Percentiles rank a stretch among this genome's conserved stretches.
Conservation (phyloP, 2,113 vertebrate species). For the Nymphicus hollandicus region DNA sequence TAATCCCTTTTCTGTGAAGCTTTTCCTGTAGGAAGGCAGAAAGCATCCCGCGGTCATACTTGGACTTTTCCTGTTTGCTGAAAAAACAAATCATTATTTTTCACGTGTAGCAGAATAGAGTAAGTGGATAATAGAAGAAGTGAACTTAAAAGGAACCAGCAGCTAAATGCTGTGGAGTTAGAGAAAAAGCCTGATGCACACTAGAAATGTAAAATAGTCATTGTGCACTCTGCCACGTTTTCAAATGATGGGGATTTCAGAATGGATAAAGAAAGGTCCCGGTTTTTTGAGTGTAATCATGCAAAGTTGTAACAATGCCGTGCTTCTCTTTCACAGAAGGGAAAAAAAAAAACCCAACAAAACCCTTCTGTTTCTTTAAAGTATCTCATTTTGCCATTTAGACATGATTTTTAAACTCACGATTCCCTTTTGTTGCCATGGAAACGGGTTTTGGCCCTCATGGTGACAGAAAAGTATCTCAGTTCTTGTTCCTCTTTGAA, state of each 20-base stretch:
- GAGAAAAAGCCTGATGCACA: background rate
- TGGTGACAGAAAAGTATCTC: constrained; percentile 71
- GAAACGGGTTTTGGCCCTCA: constrained; percentile 75
- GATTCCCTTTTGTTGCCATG: constrained; percentile 70
- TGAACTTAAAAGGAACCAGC: background rate
- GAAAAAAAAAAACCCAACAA: background rate
- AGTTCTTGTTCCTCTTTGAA: constrained; percentile 69
- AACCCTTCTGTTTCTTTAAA: constrained; percentile 67
- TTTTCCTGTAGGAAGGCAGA: background rate
- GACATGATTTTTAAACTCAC: constrained; percentile 74
- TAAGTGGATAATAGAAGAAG: background rate
- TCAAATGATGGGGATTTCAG: background rate
- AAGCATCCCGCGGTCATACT: background rate
- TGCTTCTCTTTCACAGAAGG: background rate
- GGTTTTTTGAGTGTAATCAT: background rate
- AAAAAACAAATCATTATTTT: background rate
- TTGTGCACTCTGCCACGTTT: background rate
- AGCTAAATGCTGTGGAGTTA: background rate
- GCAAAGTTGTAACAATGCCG: background rate
- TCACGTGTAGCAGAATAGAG: background rate
- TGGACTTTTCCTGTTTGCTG: background rate
- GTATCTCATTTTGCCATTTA: constrained; percentile 74
- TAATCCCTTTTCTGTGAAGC: background rate
- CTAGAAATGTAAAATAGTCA: background rate
- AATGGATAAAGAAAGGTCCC: background rate